A percentile compares a stretch with the other conserved stretches of the same genome.
These are phyloP conservation scores for Drosophila mayaguana DNA, from an alignment of 2,888 invertebrate species.

Conservation along the genomic window DNA sequence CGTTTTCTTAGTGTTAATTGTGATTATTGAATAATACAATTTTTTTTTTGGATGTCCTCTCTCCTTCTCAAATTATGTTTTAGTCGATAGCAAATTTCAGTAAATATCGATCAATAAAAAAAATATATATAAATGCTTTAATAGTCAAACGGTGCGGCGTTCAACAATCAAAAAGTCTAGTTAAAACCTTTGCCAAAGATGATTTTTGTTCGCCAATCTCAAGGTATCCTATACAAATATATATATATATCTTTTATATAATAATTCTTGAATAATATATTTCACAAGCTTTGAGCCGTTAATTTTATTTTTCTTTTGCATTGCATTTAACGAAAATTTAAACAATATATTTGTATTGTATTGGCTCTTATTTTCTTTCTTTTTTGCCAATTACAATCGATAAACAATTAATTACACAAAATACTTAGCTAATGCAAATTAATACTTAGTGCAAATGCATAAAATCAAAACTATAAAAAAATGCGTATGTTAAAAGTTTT, in stretches of 20 bases:
- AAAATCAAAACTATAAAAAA: constrained; percentile 46
- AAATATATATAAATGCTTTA: constrained; percentile 29
- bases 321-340: constrained; percentile 63
- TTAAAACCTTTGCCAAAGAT: constrained; percentile 64
- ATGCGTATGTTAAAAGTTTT: constrained; percentile 66
- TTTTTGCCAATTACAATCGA: constrained; percentile 49
- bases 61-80: neutral
- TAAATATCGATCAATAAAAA: constrained; percentile 27
- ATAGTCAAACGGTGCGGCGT: constrained; percentile 16
- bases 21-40: constrained; percentile 22
- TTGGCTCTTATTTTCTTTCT: constrained; percentile 21
- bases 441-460: constrained; percentile 58
- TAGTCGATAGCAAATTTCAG: constrained; percentile 11
- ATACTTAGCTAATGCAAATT: constrained; percentile 73
- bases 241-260: constrained; percentile 3
- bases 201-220: constrained; percentile 51
- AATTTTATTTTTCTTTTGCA: constrained; percentile 31
- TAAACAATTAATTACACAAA: constrained; percentile 65
- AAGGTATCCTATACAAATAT: constrained; percentile 23
- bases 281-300: constrained; percentile 34
- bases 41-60: constrained; percentile 17
- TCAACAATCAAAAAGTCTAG: constrained; percentile 53
- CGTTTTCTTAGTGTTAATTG: constrained; percentile 49
- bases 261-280: constrained; percentile 8
- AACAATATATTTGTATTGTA: constrained; percentile 4